Base-by-base conservation (phyloP, 1,140 invertebrate genomes). In the Drosophila funebris region DNA sequence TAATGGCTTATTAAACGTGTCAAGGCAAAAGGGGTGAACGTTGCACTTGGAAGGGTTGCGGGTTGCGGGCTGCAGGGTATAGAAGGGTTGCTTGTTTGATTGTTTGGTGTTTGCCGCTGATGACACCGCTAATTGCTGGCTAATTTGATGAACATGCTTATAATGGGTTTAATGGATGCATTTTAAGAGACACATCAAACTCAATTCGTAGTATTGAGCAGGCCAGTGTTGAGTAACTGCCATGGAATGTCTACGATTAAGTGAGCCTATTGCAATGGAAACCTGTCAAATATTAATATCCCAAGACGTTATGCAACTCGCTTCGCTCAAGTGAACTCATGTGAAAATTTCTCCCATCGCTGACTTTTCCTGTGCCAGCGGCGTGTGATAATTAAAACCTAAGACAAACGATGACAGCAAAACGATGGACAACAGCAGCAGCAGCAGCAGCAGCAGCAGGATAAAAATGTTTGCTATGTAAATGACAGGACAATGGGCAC, bases 401-500 rank as follows among this genome's bases (percentile, higher is more conserved):
- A 73, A 89, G 71, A 87, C 39, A 67, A 78, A 79, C 69, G 73
- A 80, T 89, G 77, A 76, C 77, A 76, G 68, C 52, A 11, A 29
- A 60, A 52, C 24, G 64, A 31, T 41, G 36, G 27, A 53, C 27
- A 54, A 14, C 9, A 16, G 31, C 8, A 54, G 24, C 4, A 54
- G 53, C 20, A 66, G 33, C 8, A 29, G 20, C 18, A 67, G 43
- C 18, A 61, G 57, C 16, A 27, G 48, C 33, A 66, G 52, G 33
- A 58, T 48, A 62, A 69, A 33, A 53, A 76, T 71, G 73, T 84
- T 88, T 73, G 77, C 90, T 82, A 85, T 91, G 90, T 90, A 91
- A 91, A 91, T 91, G 90, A 91, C 90, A 91, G 90, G 62, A 84
- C 84, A 90, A 84, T 84, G 73, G 43, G 64, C 68, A 81, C 73